phyloP scores from a whole-genome alignment of 2,888 invertebrate species.

The Atethmia centrago region DNA sequence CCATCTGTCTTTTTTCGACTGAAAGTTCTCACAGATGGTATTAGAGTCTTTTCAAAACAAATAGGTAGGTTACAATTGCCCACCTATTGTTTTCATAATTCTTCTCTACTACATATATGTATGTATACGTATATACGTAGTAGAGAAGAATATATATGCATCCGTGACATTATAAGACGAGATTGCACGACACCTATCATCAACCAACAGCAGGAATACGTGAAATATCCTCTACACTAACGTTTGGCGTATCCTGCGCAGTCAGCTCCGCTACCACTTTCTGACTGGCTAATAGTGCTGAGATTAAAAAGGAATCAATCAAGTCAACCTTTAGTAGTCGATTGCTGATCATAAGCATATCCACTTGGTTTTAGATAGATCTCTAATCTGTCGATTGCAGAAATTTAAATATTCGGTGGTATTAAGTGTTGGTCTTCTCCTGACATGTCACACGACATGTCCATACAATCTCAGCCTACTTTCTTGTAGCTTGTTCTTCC shows the following conservation, averaged over 20 bases:
- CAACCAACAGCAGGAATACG: not conserved
- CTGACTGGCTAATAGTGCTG: not conserved
- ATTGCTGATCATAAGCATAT: not conserved
- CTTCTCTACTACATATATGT: not conserved
- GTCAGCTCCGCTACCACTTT: not conserved
- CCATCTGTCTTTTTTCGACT: conserved; percentile 4
- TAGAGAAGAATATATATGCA: not conserved
- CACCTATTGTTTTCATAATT: not conserved
- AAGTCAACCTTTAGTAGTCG: not conserved
- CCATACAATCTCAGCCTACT: not conserved
- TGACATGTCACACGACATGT: not conserved
- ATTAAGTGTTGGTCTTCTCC: not conserved
- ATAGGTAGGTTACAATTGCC: not conserved
- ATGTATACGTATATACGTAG: too few relatives aligned
- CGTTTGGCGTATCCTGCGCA: not conserved
- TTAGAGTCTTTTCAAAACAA: not conserved
- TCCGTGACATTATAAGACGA: not conserved
- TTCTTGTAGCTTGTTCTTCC: conserved; percentile 3
- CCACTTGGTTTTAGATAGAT: not conserved
- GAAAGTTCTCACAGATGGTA: not conserved
- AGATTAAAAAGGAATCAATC: not conserved
- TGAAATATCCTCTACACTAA: not conserved
- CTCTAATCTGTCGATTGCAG: too few relatives aligned
- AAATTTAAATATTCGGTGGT: not conserved
- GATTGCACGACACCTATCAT: not conserved